These are phyloP conservation scores for Dendrocincla fuliginosa DNA, from an alignment of 2,797 vertebrate genomes.

Conservation along the genomic window DNA sequence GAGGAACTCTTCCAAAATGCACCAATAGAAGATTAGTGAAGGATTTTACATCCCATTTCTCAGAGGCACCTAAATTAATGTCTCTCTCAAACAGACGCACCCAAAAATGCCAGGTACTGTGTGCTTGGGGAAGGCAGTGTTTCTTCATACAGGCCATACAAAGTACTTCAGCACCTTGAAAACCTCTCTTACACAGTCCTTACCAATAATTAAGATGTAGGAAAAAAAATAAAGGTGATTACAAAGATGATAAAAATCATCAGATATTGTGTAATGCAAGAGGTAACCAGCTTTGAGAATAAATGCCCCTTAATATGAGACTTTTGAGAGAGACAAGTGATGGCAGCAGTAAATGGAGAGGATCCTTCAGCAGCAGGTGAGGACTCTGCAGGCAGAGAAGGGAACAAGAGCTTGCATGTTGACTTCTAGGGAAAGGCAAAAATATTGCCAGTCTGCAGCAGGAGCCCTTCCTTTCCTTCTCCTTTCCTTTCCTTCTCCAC, in stretches of 20 bases:
- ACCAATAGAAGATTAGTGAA: not conserved
- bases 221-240: not conserved
- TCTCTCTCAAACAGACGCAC: not conserved
- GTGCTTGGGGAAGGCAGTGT: not conserved
- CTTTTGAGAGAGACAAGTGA: not conserved
- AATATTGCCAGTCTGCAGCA: not conserved
- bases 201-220: not conserved
- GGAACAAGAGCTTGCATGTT: not conserved
- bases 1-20: not conserved
- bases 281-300: not conserved
- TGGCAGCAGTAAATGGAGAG: not conserved
- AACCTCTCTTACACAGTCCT: not conserved
- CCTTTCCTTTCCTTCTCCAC: not conserved
- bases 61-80: not conserved
- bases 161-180: not conserved
- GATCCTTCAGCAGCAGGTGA: not conserved
- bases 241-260: not conserved
- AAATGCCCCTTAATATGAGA: not conserved
- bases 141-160: not conserved
- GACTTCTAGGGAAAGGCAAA: not conserved
- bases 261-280: not conserved
- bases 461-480: not conserved
- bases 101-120: not conserved
- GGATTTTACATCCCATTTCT: not conserved
- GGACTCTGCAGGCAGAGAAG: not conserved